Evolutionary conservation across 37 sponge, comb jelly and placozoan species (phyloP), one percentile per base, ranked within the genome.

Genomic region (Haliclona indistincta): DNA sequence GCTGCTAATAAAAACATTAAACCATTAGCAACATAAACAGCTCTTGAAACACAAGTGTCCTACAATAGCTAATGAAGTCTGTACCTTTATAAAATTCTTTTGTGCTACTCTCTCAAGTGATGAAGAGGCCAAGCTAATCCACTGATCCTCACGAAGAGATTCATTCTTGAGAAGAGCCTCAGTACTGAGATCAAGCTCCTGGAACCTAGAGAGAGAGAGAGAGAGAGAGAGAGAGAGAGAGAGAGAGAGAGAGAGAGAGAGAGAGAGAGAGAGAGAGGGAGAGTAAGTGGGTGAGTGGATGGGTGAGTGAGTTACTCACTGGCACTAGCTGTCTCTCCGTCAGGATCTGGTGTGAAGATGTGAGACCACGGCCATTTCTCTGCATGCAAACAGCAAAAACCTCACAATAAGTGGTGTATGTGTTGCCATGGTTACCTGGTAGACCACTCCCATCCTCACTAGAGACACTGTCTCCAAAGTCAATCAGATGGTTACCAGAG

Each of bases 151-250:
- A 23, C 85, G 26, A 36, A 30, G 68, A 13, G 73, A 60, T 38
- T 92, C 96, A 45, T 75, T 81, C n/a, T 28, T 41, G 34, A 95
- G 15, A 33, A 95, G 58, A 23, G 84, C 86, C 77, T 95, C 92
- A n/a, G 96, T 70, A 81, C 92, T 95, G 65, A 95, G 77, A 54
- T 95, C 96, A 35, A 95, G 73, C 64, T 95, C 96, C 73, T 95
- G 94, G 39, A 93, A 93, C 15, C 94, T 93, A 79, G 8, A 43
- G 20, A 38, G 35, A 30, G 38, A 56, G 22, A 15, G 19, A 58
- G 7, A 58, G 7, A n/a, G 6, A 25, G n/a, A 58, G 20, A 70
- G 8, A 70, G 26, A 70, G 26, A 70, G 49, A 47, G 53, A 45
- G 4, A 37, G 13, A 70, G 4, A 70, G 38, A 40, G 4, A 40